Base-by-base conservation (phyloP, 92 coral and sea anemone genomes). In the Epizoanthus rinbou region DNA sequence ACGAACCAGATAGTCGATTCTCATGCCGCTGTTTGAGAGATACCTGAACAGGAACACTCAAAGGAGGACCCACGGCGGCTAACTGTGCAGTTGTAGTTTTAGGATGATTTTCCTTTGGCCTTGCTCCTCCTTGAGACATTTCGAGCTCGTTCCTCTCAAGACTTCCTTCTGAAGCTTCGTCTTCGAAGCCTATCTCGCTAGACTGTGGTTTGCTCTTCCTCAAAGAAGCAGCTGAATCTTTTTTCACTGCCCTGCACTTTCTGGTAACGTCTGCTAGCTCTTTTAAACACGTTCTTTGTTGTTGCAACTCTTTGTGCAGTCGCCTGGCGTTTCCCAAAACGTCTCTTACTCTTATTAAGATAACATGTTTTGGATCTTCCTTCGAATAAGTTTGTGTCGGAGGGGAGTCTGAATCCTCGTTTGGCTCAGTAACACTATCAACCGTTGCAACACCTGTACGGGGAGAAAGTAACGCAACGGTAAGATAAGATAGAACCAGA, bases 11-110 rank as follows among this genome's bases (percentile, higher is more conserved):
- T 3, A 24, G 24, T 57, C 45, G 28, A 22, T 60, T 39, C 33
- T 15, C 53, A 78, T 78, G 67, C 10, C 35, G 76, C 28, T 31
- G 60, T 39, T 70, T 78, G 62, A 60, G 21, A 15, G 85, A 78
- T 76, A 87, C 96, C 81, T 92, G 93, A 17, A 92, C 93, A 0
- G 96, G 87, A 43, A 92, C 67, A 85, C 89, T 89, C 43, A 88
- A 64, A 2, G 69, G 69, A 5, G 83, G 73, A 41, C 82, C 84
- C 28, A 16, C 50, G 9, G 10, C 50, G 10, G 50, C 9, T 50
- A 50, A 50, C 25, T 15, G 14, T 6, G 28, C 17, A n/a, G 70
- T 25, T 4, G n/a, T 41, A 25, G 16, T 41, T 22, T 57, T 39
- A 21, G 13, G 14, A 1, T 60, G 14, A 1, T 60, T 66, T 62